phyloP scores from a whole-genome alignment of 2,797 vertebrate genomes.

The Scomberomorus guttatus region DNA sequence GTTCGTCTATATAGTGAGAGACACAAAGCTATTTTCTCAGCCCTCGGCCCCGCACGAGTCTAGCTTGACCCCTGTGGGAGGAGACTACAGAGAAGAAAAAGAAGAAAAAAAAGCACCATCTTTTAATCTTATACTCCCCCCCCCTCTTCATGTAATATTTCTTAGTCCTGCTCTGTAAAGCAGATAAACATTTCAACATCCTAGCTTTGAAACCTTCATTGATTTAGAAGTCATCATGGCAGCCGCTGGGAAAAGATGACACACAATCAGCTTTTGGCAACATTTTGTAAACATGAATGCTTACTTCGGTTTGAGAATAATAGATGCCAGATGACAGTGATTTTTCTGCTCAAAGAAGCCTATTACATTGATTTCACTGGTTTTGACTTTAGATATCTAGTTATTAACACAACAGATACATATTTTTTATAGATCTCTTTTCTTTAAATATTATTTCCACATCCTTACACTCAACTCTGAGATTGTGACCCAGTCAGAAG shows the following conservation, averaged over 20 bases:
- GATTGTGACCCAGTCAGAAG: constrained; percentile 62
- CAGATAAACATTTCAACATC: constrained; percentile 71
- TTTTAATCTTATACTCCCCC: constrained; percentile 62
- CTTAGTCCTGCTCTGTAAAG: constrained; percentile 59
- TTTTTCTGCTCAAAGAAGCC: background rate
- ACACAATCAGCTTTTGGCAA: constrained; percentile 41
- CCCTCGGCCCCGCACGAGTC: constrained; percentile 65
- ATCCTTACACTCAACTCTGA: constrained; percentile 48
- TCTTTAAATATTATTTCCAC: constrained; percentile 44
- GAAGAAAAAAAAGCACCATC: constrained; percentile 18
- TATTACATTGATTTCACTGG: background rate
- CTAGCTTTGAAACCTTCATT: constrained; percentile 67
- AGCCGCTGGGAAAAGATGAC: constrained; percentile 51
- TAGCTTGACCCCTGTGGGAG: constrained; percentile 67
- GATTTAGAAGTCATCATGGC: constrained; percentile 58
- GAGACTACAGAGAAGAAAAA: constrained; percentile 40
- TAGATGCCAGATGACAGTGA: background rate
- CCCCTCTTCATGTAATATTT: constrained; percentile 57
- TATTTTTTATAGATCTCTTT: background rate
- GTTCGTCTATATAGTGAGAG: constrained; percentile 70
- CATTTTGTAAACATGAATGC: constrained; percentile 37
- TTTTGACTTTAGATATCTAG: background rate
- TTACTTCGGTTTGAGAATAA: constrained; percentile 22
- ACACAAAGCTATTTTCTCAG: constrained; percentile 77
- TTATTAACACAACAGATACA: background rate